Evolutionary conservation across 2,113 vertebrate genomes (phyloP).

Genomic region (Aleadryas rufinucha): DNA sequence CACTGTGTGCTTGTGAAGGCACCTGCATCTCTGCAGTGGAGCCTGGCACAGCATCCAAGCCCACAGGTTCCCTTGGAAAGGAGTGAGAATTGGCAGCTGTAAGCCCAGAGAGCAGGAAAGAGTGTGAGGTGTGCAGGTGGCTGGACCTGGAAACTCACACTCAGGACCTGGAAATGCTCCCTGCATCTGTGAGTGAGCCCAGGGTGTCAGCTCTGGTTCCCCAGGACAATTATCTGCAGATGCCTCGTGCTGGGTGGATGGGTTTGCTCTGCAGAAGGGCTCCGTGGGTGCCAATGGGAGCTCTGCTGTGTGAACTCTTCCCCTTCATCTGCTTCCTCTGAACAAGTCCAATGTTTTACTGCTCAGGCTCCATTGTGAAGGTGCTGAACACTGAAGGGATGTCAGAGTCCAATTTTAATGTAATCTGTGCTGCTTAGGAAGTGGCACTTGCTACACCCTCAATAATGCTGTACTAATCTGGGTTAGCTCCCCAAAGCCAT

Average conservation of each 20-base stretch:
- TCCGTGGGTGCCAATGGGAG: not conserved
- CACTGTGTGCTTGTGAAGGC: not conserved
- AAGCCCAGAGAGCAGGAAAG: not conserved
- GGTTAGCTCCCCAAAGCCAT: not conserved
- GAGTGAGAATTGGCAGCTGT: not conserved
- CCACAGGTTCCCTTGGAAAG: not conserved
- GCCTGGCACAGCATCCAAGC: not conserved
- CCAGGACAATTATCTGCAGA: not conserved
- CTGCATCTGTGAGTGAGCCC: not conserved
- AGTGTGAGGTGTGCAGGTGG: not conserved
- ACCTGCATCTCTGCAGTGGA: not conserved
- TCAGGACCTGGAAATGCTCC: not conserved
- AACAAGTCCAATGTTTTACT: not conserved
- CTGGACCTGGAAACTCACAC: not conserved
- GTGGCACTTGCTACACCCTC: not conserved
- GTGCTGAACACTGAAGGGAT: not conserved
- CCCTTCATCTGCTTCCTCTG: not conserved
- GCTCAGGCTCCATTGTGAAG: not conserved
- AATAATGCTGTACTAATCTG: not conserved
- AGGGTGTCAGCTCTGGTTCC: not conserved
- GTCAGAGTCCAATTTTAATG: not conserved
- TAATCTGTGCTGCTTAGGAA: not conserved
- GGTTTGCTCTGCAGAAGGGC: not conserved
- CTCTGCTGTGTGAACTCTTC: rapidly evolving
- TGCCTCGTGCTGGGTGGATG: not conserved